These are phyloP conservation scores for Musca domestica DNA, from an alignment of 1,140 invertebrate genomes.

Conservation along the genomic window DNA sequence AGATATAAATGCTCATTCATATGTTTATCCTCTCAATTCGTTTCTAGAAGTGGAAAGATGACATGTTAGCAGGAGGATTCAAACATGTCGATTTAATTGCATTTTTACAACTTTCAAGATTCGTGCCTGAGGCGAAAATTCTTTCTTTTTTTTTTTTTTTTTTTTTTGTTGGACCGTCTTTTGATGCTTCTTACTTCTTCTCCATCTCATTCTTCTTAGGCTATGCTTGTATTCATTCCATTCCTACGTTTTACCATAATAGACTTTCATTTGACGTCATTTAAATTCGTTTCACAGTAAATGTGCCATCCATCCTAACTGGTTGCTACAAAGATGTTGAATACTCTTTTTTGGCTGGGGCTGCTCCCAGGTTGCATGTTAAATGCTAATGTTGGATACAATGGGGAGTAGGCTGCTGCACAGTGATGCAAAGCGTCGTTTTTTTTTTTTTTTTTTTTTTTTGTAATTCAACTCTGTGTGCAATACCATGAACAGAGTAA, in stretches of 20 bases:
- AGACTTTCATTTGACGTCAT: conserved; percentile 30
- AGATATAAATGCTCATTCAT: too few species aligned
- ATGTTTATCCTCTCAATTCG: too few species aligned
- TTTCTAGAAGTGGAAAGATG: too few species aligned
- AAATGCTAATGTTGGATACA: conserved; percentile 2
- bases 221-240: too few species aligned
- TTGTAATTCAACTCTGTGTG: too few species aligned
- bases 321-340: too few species aligned
- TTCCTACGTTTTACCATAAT: too few species aligned
- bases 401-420: too few species aligned
- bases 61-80: conserved; percentile 6
- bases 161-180: neutral
- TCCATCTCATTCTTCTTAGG: neutral
- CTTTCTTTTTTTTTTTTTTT: neutral
- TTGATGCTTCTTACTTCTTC: neutral
- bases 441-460: too few species aligned
- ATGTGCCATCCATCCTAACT: too few species aligned
- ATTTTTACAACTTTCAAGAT: conserved; percentile 53
- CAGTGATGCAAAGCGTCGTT: too few species aligned
- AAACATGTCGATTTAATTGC: conserved; percentile 50
- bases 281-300: neutral
- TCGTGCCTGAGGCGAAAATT: conserved; percentile 42
- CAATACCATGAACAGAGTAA: too few species aligned
- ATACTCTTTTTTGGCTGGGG: neutral
- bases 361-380: conserved; percentile 19